Base-by-base conservation (phyloP, 2,888 invertebrate species). In the Choreutis nemorana region DNA sequence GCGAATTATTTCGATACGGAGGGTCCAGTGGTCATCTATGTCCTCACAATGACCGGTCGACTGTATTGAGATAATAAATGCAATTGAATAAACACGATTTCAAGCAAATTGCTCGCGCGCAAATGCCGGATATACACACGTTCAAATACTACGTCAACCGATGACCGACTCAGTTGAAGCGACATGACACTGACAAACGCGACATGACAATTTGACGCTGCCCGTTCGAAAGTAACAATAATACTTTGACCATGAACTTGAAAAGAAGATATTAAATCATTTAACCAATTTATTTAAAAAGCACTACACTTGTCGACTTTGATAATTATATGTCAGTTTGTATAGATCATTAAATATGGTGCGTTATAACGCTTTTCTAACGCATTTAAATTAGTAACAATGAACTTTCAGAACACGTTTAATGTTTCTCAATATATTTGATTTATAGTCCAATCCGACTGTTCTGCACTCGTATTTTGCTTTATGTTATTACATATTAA, bases 21-120 rank as follows among this genome's bases (percentile, higher is more conserved):
- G 49, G 46, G 57, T 63, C 58, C 55, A 40, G 43, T 44, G 44
- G 44, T 50, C 49, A 49, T 46, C 36, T 57, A 65, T 63, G 52
- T 56, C 60, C 58, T 53, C 42, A 51, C 50, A 55, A 49, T 45
- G 46, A 52, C 52, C 50, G 49, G 50, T 52, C 50, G 45, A 49
- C 44, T 50, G 41, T 57, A 59, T 56, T 60, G 63, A 55, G 53
- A 62, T 65, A 62, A 61, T 63, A n/a, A n/a, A 50, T 64, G 52
- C 68, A 72, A 72, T 70, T 73, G 67, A 73, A 65, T 67, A 68
- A 68, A 62, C 54, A 59, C 55, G 64, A 71, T 67, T 67, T 56
- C 55, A 61, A 62, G 59, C 62, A 65, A 73, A 70, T 71, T 66
- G 63, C 50, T 51, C 49, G 53, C 45, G 50, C 52, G 55, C 51